Base-by-base conservation (phyloP, 2,888 invertebrate genomes). In the Noctua janthina region DNA sequence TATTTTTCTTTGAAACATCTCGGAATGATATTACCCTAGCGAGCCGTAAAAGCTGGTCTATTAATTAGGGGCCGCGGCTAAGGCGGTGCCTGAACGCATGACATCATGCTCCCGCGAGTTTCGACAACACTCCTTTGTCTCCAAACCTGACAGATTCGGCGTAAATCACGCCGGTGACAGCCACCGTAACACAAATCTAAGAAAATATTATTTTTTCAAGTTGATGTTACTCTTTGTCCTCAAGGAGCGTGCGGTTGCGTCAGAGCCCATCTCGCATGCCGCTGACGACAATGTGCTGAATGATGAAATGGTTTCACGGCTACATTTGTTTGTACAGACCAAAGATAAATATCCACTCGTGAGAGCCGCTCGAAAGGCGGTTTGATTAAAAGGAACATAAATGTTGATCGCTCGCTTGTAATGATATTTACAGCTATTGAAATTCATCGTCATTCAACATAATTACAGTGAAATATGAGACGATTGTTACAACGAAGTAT, bases 111-210 rank as follows among this genome's bases (percentile, higher is more conserved):
- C 92, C 91, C 92, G 93, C 92, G 92, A 92, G 93, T 93, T 93
- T 92, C 91, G 90, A 96, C 95, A 96, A 95, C 91, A 93, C 91
- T 92, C 90, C 96, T 96, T 96, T 97, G 96, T 96, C 93, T 95
- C 92, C 89, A 90, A 90, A 91, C 90, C 90, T 94, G 94, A 94
- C 95, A 95, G 95, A 94, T 92, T 92, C 92, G 94, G 93, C 93
- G 95, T 96, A 96, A 96, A 97, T 97, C 95, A 94, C 91, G 82
- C 88, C 86, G 91, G 90, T 95, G 96, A 95, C 96, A 96, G 92
- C 91, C 94, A 92, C 92, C 81, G 81, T 92, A 93, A 92, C 93
- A 94, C 93, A 93, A 95, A 94, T 93, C 93, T 92, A 91, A 90
- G 89, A 92, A 93, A 95, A 95, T 95, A 95, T 94, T 95, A 95